Conservation (phyloP, 2,797 vertebrate genomes). For the Acanthiza pusilla region DNA sequence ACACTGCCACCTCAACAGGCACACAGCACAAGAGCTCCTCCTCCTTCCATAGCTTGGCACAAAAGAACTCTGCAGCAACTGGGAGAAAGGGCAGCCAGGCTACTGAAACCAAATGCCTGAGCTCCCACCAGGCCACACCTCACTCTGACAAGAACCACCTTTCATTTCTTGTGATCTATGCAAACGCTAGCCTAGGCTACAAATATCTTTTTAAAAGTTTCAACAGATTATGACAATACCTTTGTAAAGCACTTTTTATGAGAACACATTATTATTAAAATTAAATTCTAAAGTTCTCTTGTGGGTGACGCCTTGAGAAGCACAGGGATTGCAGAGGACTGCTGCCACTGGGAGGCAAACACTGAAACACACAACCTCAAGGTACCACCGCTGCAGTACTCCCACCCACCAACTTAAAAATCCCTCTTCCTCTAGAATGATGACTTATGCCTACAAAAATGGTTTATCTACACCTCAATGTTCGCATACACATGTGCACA, state of each 20-base stretch:
- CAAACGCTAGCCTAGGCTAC: background rate
- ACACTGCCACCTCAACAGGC: too few species aligned
- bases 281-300: background rate
- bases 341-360: background rate
- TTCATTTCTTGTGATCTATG: fast-evolving
- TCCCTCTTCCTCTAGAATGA: background rate
- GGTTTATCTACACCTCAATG: background rate
- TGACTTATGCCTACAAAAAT: background rate
- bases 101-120: fast-evolving
- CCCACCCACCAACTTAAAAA: background rate
- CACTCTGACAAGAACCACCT: fast-evolving
- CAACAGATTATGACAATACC: background rate
- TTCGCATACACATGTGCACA: fast-evolving
- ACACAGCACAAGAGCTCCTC: background rate
- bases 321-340: background rate
- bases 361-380: fast-evolving
- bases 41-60: fast-evolving
- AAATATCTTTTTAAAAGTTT: background rate
- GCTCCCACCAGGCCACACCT: too few species aligned
- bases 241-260: background rate
- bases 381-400: background rate
- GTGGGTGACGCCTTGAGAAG: background rate
- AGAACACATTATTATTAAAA: fast-evolving
- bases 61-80: fast-evolving
- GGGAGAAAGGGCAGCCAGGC: fast-evolving